Base-by-base conservation (phyloP, 2,113 vertebrate species). In the Phylloscopus whistleri region DNA sequence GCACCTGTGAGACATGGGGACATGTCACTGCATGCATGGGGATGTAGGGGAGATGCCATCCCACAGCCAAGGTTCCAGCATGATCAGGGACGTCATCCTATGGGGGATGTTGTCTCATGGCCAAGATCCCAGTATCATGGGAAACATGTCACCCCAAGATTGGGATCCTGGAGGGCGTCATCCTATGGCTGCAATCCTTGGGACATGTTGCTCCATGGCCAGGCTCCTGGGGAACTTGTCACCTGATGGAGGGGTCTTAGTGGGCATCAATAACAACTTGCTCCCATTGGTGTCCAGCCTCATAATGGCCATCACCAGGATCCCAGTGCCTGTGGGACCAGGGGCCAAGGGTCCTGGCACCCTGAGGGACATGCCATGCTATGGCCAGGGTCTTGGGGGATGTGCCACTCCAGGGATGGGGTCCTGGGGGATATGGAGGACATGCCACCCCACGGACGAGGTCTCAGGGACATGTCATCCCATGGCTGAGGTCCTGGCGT, bases 1-100 rank as follows among this genome's bases (percentile, higher is more conserved):
- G 99, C 99, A 5, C 99, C 99, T 99, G 72, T 20, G 55, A 64
- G 37, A 74, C 13, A 67, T 5, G 24, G 21, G 31, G 18, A 59
- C 10, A 10, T 39, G 13, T 44, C 44, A 82, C 20, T 13, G 37
- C 21, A 49, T 5, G 46, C 12, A 60, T 26, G 22, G 49, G 19
- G 20, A 64, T 16, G 69, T 2, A 31, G 46, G 22, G 16, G 3
- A 37, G 27, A 14, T 37, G 55, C 7, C 9, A 55, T 7, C 14
- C 28, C n/a, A n/a, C 16, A 48, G 52, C 8, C 20, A n/a, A 49
- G 19, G 24, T 44, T 18, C 10, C 33, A 64, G 55, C 14, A 64
- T 26, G 9, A 53, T 7, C 9, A 12, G 26, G 12, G n/a, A 46
- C 18, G 22, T 20, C 7, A 53, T 22, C 10, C 35, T 33, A 35